A percentile compares a stretch with the other conserved stretches of the same genome.
phyloP scores from a whole-genome alignment of 2,888 invertebrate species.

The Cryptus viduatorius region DNA sequence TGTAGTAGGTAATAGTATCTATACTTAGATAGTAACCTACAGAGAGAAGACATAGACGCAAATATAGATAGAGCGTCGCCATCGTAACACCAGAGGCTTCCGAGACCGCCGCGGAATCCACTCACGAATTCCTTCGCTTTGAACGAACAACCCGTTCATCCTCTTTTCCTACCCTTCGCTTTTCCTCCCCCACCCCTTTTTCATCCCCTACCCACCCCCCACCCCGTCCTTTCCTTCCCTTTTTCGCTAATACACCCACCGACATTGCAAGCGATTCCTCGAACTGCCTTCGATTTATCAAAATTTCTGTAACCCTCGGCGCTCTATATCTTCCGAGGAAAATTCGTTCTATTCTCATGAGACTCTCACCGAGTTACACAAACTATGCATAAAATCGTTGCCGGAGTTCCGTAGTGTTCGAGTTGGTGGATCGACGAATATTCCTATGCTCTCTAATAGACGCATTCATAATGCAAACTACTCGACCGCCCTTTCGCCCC shows the following conservation, averaged over 20 bases:
- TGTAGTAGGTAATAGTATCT: conserved; percentile 2
- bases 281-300: conserved; percentile 53
- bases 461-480: conserved; percentile 65
- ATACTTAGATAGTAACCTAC: background rate
- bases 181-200: background rate
- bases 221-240: conserved; percentile 1
- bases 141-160: conserved; percentile 14
- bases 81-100: background rate
- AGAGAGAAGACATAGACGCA: background rate
- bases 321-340: conserved; percentile 13
- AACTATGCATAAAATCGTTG: background rate
- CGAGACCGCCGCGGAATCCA: conserved; percentile 37
- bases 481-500: conserved; percentile 14
- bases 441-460: conserved; percentile 56
- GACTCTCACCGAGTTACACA: background rate
- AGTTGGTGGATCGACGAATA: background rate
- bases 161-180: conserved; percentile 17
- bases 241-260: conserved; percentile 52
- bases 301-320: conserved; percentile 33
- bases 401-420: background rate
- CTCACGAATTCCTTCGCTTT: conserved; percentile 51
- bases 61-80: background rate
- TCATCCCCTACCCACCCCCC: too few species aligned
- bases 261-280: conserved; percentile 26
- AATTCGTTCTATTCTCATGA: conserved; percentile 48